Conservation (phyloP, 2,113 vertebrate species). For the Aegithalos caudatus region DNA sequence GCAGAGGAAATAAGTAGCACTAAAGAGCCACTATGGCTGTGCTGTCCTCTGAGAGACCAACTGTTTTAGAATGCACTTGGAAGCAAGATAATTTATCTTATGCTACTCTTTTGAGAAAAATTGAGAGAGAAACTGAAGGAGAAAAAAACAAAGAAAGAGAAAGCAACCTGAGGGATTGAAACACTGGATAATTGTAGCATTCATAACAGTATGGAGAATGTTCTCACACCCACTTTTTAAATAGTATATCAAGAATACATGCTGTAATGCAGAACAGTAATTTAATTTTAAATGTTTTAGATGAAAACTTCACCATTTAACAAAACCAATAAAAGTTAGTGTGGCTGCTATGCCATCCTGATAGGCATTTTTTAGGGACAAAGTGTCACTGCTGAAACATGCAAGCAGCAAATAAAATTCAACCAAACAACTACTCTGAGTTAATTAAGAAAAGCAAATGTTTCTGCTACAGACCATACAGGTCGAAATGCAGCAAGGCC, state of each 20-base stretch:
- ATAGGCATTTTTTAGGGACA: background rate
- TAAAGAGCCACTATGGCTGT: background rate
- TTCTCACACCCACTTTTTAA: background rate
- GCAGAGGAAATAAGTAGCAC: background rate
- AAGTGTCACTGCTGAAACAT: background rate
- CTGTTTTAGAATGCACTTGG: background rate
- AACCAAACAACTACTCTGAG: background rate
- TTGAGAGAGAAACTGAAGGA: background rate
- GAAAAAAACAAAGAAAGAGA: background rate
- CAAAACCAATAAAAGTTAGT: background rate
- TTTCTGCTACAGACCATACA: background rate
- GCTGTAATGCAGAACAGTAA: background rate
- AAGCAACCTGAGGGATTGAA: background rate
- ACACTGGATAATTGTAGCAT: background rate
- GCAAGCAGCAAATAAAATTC: background rate
- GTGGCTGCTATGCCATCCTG: background rate
- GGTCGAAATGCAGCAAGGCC: background rate
- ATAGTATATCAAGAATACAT: background rate
- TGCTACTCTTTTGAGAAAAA: background rate
- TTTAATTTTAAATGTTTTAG: background rate
- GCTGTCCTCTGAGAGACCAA: background rate
- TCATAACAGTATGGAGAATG: background rate
- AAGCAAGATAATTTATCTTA: background rate
- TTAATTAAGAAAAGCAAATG: background rate
- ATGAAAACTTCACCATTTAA: background rate